Base-by-base conservation (phyloP, 2,888 invertebrate genomes). In the Quadroppia sp. region DNA sequence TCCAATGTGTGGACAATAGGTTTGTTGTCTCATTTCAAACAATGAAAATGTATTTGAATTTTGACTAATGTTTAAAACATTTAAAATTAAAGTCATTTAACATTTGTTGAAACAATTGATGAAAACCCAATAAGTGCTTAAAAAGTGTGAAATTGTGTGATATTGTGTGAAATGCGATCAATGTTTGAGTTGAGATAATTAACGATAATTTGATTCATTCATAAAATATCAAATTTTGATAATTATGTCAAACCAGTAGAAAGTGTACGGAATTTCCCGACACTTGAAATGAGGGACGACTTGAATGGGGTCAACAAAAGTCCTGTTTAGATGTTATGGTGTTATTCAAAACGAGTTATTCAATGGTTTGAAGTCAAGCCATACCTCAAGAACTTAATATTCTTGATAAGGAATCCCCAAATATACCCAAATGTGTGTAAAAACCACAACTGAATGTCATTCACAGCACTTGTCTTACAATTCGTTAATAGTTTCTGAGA, bases 291-390 rank as follows among this genome's bases (percentile, higher is more conserved):
- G 20, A 64, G 25, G 40, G 1, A 64, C 20, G 64, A 7, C 25
- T 20, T 32, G 17, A 64, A 30, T 64, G 32, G 36, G 64, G 64
- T 32, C 40, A 64, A 61, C 28, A 30, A 32, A 61, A 40, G 36
- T 36, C 28, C 17, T 36, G 64, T 64, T 36, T 53, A n/a, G n/a
- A n/a, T n/a, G n/a, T n/a, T n/a, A 20, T 36, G 3, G 2, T 36
- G 64, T 64, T 36, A 64, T 36, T 64, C 36, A 64, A 64, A 64
- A 64, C 64, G n/a, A 64, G 64, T 64, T 64, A 64, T 64, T 30
- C 6, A 64, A 32, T 64, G 4, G 25, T 17, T 32, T 64, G n/a
- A n/a, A n/a, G n/a, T 20, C 20, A 36, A 30, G 30, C 11, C n/a
- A 64, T 20, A 64, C 4, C 50, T 50, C 20, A 11, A 40, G 20